Evolutionary conservation across 2,113 vertebrate species (phyloP).

Genomic region (Rhea americana): DNA sequence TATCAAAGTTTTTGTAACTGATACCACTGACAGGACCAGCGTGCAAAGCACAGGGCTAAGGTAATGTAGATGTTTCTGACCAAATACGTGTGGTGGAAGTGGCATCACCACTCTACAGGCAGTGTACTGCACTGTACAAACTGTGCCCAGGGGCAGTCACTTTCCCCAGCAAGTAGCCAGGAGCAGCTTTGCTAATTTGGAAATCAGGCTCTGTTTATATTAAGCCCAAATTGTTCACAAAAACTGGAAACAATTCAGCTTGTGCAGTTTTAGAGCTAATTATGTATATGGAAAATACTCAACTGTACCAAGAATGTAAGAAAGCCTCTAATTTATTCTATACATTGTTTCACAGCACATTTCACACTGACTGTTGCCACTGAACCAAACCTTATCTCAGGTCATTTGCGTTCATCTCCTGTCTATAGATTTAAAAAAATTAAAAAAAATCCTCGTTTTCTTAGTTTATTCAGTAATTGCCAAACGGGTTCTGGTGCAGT

Average conservation of each 20-base stretch:
- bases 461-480: slow-evolving; percentile 58
- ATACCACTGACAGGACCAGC: background rate
- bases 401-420: slow-evolving; percentile 70
- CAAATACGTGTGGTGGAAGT: background rate
- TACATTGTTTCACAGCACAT: slow-evolving; percentile 64
- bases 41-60: background rate
- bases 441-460: slow-evolving; percentile 51
- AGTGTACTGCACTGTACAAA: background rate
- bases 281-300: slow-evolving; percentile 66
- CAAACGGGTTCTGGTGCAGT: slow-evolving; percentile 53
- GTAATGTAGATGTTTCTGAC: background rate
- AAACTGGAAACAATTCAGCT: slow-evolving; percentile 70
- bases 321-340: slow-evolving; percentile 64
- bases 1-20: background rate
- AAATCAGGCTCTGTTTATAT: slow-evolving; percentile 62
- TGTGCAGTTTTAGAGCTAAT: slow-evolving; percentile 68
- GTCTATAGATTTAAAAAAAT: slow-evolving; percentile 37
- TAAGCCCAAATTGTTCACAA: slow-evolving; percentile 65
- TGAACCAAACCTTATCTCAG: slow-evolving; percentile 67
- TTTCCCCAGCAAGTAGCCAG: slow-evolving; percentile 45
- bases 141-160: background rate
- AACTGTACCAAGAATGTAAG: slow-evolving; percentile 67
- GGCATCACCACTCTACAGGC: background rate
- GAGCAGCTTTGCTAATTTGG: slow-evolving; percentile 57
- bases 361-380: slow-evolving; percentile 69